Evolutionary conservation across 2,797 vertebrate species (phyloP), one percentile per base, ranked within the genome.

Genomic region (Smutsia temminckii): DNA sequence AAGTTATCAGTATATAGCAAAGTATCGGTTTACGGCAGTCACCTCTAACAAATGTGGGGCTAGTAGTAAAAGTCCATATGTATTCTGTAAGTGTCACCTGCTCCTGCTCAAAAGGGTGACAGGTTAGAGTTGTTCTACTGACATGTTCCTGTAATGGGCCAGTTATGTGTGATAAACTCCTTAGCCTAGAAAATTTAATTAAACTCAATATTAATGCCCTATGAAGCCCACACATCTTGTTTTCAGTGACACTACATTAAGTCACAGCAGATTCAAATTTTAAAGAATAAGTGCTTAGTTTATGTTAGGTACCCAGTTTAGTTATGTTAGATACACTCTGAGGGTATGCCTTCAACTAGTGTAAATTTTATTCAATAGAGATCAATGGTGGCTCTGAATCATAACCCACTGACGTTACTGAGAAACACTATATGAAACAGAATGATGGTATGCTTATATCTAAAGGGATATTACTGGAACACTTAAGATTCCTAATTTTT

Each of bases 161-260:
- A 94, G 5, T 89, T 95, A 89, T 21, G 8, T 72, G 40, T 51
- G 49, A 91, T 90, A 87, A 40, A 83, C 14, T 83, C n/a, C 18
- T 86, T 69, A 64, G 74, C 46, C 90, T 89, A 78, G 37, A 89
- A 93, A 78, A 66, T 42, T 72, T 91, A 79, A 92, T 72, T 93
- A 69, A 93, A 85, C 11, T 79, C 23, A 61, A 2, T 89, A 79
- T 87, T 68, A 93, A 51, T 17, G 17, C 27, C 20, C 49, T 80
- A 92, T 29, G 80, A 94, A 96, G n/a, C 16, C 14, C 34, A 89
- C 23, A 78, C n/a, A 87, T 63, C 29, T 23, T 88, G 79, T 90
- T 92, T 92, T 63, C 29, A 88, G 63, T 49, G 34, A 59, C 49
- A 86, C 34, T 66, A 66, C 66, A 42, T 71, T 94, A 94, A 59